Base-by-base conservation (phyloP, 2,113 vertebrate species). In the Pholis gunnellus region DNA sequence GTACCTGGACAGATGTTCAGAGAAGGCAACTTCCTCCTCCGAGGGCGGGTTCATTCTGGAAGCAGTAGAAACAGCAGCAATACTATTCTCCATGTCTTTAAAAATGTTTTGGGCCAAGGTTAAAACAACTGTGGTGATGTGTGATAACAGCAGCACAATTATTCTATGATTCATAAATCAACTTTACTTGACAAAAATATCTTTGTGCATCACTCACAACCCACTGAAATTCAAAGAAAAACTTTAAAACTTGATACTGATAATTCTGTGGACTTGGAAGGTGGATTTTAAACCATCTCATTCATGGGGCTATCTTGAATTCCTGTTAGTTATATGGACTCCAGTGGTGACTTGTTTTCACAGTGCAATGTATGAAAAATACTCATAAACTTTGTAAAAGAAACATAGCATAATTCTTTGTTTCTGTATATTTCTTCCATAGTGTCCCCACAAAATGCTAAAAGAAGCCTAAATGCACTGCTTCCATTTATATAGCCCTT, bases 1-100 rank as follows among this genome's bases (percentile, higher is more conserved):
- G n/a, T 36, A 64, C 7, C 25, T 54, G 46, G 59, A 50, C 65
- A 50, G 75, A 52, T 79, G 44, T 63, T 61, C 38, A 67, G 25
- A 68, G 36, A 65, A 13, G 29, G 27, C 1, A 40, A 10, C 65
- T 46, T 36, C 9, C 13, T 61, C 54, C 25, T 68, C 63, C 2
- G 13, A 44, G 65, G 6, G 38, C 36, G 15, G 20, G 22, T 69
- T 75, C 2, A 29, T 40, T 61, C 2, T 2, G 31, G 15, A 57
- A 69, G 56, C 25, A 34, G 42, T 7, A 60, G 29, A 6, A 46
- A 22, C 48, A 40, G n/a, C n/a, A 29, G 22, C 59, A 38, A 22
- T 29, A 29, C 10, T 54, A 29, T 22, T 46, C 20, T 17, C 44
- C 46, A 48, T 48, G 46, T 13, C 18, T 74, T 29, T 25, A 63